Evolutionary conservation across 2,113 vertebrate species (phyloP).

Genomic region (Glaucidium brasilianum): DNA sequence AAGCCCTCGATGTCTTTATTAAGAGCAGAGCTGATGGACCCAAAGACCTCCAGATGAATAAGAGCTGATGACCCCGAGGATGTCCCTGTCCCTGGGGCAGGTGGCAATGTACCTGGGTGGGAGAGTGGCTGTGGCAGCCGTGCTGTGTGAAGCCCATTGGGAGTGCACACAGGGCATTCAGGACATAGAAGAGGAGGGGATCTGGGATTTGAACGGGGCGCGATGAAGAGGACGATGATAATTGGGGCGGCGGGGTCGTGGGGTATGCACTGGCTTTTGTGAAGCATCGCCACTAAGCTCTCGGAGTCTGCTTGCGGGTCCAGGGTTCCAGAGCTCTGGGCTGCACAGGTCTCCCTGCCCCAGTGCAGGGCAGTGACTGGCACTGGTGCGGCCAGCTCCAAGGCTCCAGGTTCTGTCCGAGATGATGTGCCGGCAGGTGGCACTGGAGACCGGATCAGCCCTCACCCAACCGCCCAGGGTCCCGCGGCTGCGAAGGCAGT

Average conservation of each 20-base stretch:
- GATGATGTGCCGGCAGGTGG: background rate
- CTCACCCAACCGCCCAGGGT: fast-evolving
- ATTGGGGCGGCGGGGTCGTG: fast-evolving
- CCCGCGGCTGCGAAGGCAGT: background rate
- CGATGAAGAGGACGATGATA: background rate
- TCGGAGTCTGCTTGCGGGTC: fast-evolving
- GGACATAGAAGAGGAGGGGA: background rate
- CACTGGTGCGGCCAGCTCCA: fast-evolving
- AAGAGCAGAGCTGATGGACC: background rate
- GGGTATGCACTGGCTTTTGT: background rate
- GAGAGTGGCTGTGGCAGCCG: background rate
- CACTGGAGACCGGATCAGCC: background rate
- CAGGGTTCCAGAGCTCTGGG: background rate
- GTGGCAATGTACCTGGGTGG: background rate
- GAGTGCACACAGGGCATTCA: fast-evolving
- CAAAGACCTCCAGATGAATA: no score
- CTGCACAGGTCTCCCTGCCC: background rate
- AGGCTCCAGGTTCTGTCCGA: fast-evolving
- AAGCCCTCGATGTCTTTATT: background rate
- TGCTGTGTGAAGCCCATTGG: fast-evolving
- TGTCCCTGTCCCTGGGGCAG: background rate
- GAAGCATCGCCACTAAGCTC: background rate
- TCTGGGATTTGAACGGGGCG: background rate
- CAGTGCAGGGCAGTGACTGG: fast-evolving
- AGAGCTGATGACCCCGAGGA: background rate